Evolutionary conservation across 1,140 invertebrate species (phyloP).

Genomic region (Pseudomyrmex pallidus): DNA sequence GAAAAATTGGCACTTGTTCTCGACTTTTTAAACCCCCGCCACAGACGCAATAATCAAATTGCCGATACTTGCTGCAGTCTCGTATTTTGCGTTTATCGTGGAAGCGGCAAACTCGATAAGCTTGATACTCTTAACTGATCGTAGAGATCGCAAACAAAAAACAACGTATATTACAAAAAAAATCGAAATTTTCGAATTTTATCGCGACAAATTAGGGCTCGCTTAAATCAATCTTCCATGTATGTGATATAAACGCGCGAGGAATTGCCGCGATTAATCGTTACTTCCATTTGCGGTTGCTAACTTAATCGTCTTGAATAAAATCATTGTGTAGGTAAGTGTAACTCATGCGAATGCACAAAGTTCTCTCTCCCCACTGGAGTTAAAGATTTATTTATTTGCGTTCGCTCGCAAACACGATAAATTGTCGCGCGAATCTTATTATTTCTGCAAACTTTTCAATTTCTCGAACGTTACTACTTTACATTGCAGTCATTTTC

Average conservation of each 20-base stretch:
- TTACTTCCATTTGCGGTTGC: neutral
- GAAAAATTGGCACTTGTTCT: neutral
- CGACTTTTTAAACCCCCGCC: conserved; percentile 4
- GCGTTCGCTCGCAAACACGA: neutral
- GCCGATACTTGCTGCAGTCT: neutral
- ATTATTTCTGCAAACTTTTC: neutral
- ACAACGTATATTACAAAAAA: neutral
- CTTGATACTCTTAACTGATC: conserved; percentile 22
- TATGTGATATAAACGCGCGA: neutral
- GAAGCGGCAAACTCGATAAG: neutral
- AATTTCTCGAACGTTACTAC: neutral
- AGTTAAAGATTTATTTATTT: conserved; percentile 32
- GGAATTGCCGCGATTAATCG: conserved; percentile 27
- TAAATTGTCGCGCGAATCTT: conserved; percentile 38
- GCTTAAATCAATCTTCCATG: conserved; percentile 25
- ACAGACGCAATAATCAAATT: conserved; percentile 26
- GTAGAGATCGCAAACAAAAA: neutral
- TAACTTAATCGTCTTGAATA: conserved; percentile 35
- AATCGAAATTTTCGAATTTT: conserved; percentile 15
- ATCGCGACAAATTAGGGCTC: conserved; percentile 34
- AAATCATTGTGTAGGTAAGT: conserved; percentile 8
- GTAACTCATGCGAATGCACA: neutral
- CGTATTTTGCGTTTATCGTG: conserved; percentile 24
- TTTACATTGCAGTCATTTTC: conserved; percentile 7
- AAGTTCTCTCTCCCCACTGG: neutral